Conservation (phyloP, 2,888 invertebrate species). For the Trachelus tabidus region DNA sequence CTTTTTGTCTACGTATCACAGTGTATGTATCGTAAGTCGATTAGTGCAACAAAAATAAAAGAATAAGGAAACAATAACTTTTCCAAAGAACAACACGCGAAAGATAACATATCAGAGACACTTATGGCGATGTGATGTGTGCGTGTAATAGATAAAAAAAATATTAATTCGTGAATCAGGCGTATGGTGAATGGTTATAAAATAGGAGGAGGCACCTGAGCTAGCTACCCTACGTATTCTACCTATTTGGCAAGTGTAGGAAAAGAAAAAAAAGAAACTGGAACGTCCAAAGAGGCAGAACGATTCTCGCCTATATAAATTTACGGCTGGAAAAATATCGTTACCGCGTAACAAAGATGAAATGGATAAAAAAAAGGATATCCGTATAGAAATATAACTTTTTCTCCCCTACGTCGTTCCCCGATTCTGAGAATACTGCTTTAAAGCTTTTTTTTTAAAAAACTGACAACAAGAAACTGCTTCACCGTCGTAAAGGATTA, state of each 20-base stretch:
- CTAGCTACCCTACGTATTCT: constrained; percentile 36
- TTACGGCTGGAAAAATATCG: background rate
- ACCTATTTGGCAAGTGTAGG: constrained; percentile 53
- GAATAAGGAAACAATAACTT: background rate
- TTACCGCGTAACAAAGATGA: background rate
- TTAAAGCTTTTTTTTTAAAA: background rate
- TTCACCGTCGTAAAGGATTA: background rate
- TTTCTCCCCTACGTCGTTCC: background rate
- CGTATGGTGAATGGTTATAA: background rate
- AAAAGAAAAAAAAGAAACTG: constrained; percentile 17
- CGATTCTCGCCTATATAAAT: background rate
- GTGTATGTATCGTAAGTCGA: constrained; percentile 30
- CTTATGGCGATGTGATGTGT: background rate
- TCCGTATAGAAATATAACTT: background rate
- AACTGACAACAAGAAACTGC: background rate
- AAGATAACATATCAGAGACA: background rate
- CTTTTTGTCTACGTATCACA: constrained; percentile 33
- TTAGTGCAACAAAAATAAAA: constrained; percentile 20
- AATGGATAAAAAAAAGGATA: background rate
- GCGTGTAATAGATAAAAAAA: background rate
- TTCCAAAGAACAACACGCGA: background rate
- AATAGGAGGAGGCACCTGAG: constrained; percentile 24
- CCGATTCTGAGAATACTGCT: background rate
- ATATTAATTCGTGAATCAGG: constrained; percentile 13
- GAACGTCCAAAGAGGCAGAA: background rate